Base-by-base conservation (phyloP, 2,113 vertebrate species). In the Atrichornis clamosus region DNA sequence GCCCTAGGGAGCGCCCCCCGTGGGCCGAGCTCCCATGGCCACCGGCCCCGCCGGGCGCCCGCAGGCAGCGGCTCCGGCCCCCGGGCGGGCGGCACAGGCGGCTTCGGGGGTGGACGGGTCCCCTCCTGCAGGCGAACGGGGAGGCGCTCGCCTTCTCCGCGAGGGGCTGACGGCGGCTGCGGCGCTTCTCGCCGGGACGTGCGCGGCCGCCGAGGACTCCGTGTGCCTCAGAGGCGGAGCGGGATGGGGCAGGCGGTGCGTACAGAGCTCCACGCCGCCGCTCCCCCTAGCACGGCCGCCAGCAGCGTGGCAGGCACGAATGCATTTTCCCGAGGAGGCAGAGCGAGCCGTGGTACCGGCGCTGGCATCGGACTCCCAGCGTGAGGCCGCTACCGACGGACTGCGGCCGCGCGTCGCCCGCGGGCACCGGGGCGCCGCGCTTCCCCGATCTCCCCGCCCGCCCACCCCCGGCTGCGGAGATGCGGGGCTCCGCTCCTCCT, bases 311-410 rank as follows among this genome's bases (percentile, higher is more conserved):
- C 89, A 82, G 75, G 67, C 94, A 67, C 65, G 87, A 95, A 81
- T 70, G 92, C 97, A 95, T 91, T 84, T 74, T 93, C 88, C 84
- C 81, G 62, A 85, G 20, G 56, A 83, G 69, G 82, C 93, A 89
- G 93, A 94, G 87, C 81, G 87, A 97, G 94, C 95, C 96, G 96
- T 92, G 74, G 90, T 95, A 90, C 95, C 79, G 93, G 84, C 78
- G 96, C 93, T 67, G 97, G 96, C 97, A 95, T 97, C 90, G 89
- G 90, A 93, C 94, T 96, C 90, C 95, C 64, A 86, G 90, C 84
- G 94, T 41, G 46, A 55, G 75, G 69, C 49, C 30, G 44, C 59
- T 74, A 39, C 46, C 55, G 27, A 73, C 58, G 46, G 53, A 55
- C 80, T 70, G 63, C 52, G 35, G 82, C 84, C 60, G 58, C 52